A percentile compares a stretch with the other conserved stretches of the same genome.
Evolutionary conservation across 2,888 invertebrate genomes (phyloP).

Genomic region (Griposia aprilina): DNA sequence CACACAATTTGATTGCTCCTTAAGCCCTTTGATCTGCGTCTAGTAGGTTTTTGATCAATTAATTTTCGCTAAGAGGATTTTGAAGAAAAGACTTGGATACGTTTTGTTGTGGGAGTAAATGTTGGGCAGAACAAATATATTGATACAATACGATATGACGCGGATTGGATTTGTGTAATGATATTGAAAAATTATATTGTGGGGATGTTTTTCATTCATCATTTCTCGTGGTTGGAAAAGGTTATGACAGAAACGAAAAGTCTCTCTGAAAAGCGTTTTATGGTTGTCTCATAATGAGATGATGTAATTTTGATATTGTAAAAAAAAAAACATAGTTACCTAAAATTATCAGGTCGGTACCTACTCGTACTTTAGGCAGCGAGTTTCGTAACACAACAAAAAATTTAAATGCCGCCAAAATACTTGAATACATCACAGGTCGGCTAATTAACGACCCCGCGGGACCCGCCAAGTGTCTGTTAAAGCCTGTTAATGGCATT

Average conservation of each 20-base stretch:
- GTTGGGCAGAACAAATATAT: background rate
- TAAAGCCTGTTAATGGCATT: conserved; percentile 70
- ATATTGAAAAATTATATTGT: conserved; percentile 37
- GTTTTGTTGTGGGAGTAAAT: conserved; percentile 2
- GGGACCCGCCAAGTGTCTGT: conserved; percentile 55
- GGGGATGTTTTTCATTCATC: background rate
- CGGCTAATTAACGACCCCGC: conserved; percentile 58
- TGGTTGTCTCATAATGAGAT: background rate
- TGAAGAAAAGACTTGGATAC: conserved; percentile 39
- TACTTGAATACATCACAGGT: conserved; percentile 47
- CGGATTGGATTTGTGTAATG: conserved; percentile 19
- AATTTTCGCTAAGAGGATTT: conserved; percentile 63
- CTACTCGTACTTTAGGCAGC: background rate
- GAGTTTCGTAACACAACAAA: conserved; percentile 11
- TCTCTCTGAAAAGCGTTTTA: background rate
- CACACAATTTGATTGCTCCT: conserved; percentile 69
- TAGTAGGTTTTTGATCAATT: conserved; percentile 64
- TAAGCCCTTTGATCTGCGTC: conserved; percentile 67
- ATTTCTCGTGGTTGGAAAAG: background rate
- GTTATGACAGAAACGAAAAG: background rate
- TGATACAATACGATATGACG: background rate
- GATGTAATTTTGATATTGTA: too few species aligned
- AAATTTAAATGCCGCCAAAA: conserved; percentile 19
- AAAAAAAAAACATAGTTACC: background rate
- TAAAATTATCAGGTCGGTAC: background rate